A percentile compares a stretch with the other conserved stretches of the same genome.
Evolutionary conservation across 2,113 vertebrate genomes (phyloP).

Genomic region (Forbesichthys agassizii): DNA sequence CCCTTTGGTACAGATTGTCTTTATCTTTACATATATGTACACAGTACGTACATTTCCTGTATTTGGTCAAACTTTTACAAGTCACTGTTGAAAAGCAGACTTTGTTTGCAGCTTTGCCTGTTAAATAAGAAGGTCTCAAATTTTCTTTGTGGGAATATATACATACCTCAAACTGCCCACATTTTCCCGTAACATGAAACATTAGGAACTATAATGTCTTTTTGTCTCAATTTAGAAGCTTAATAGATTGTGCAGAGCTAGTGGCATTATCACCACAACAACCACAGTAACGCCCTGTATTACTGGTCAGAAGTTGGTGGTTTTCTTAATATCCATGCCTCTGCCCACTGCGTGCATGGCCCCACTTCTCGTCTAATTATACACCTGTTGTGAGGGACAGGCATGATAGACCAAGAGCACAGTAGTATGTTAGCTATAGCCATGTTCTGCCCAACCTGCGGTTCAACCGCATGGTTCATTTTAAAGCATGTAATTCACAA

Average conservation of each 20-base stretch:
- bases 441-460: constrained; percentile 54
- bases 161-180: neutral
- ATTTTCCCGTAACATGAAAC: constrained; percentile 23
- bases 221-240: constrained; percentile 26
- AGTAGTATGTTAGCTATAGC: constrained; percentile 30
- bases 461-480: constrained; percentile 58
- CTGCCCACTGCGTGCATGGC: constrained; percentile 19
- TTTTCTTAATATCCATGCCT: constrained; percentile 50
- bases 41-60: constrained; percentile 18
- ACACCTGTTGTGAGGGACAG: constrained; percentile 59
- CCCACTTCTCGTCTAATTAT: constrained; percentile 64
- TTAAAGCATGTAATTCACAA: constrained; percentile 66
- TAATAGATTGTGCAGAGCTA: neutral
- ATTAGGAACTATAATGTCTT: constrained; percentile 32
- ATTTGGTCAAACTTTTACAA: constrained; percentile 54
- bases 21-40: constrained; percentile 18
- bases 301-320: constrained; percentile 29
- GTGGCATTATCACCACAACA: constrained; percentile 36
- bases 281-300: constrained; percentile 46
- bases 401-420: constrained; percentile 14
- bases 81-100: too few relatives aligned
- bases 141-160: constrained; percentile 42
- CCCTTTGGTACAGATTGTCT: constrained; percentile 3
- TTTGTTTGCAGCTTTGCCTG: constrained; percentile 47
- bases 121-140: constrained; percentile 26